These are phyloP conservation scores for Ophion obscuratus DNA, from an alignment of 2,888 invertebrate genomes.

Conservation along the genomic window DNA sequence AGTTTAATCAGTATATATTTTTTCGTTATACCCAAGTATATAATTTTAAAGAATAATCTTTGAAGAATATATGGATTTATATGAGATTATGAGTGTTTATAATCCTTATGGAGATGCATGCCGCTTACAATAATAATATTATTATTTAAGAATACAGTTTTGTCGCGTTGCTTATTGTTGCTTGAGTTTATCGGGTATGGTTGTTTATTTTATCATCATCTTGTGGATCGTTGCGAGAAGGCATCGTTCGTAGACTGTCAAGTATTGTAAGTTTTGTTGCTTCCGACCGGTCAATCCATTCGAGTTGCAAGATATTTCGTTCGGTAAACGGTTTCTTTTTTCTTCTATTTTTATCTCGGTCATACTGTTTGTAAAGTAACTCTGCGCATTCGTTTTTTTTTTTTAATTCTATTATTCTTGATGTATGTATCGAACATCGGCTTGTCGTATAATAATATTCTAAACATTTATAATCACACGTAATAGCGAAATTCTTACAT, in stretches of 20 bases:
- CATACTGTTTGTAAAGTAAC: constrained; percentile 63
- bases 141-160: constrained; percentile 72
- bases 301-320: constrained; percentile 46
- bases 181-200: background rate
- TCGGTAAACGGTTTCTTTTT: constrained; percentile 51
- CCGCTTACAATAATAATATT: constrained; percentile 58
- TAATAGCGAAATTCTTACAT: constrained; percentile 3
- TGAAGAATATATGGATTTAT: constrained; percentile 63
- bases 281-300: constrained; percentile 33
- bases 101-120: constrained; percentile 46
- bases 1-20: constrained; percentile 56
- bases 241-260: constrained; percentile 54
- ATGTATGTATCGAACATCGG: constrained; percentile 66
- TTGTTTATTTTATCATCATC: constrained; percentile 59
- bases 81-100: constrained; percentile 15
- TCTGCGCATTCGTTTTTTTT: constrained; percentile 50
- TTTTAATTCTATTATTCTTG: constrained; percentile 10
- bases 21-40: constrained; percentile 53
- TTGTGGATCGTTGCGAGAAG: constrained; percentile 48
- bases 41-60: constrained; percentile 61
- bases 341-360: constrained; percentile 66
- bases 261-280: constrained; percentile 38
- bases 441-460: constrained; percentile 59
- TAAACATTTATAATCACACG: constrained; percentile 37
- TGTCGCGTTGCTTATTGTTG: constrained; percentile 39